These are phyloP conservation scores for Lysandra coridon DNA, from an alignment of 2,888 invertebrate species.

Conservation along the genomic window DNA sequence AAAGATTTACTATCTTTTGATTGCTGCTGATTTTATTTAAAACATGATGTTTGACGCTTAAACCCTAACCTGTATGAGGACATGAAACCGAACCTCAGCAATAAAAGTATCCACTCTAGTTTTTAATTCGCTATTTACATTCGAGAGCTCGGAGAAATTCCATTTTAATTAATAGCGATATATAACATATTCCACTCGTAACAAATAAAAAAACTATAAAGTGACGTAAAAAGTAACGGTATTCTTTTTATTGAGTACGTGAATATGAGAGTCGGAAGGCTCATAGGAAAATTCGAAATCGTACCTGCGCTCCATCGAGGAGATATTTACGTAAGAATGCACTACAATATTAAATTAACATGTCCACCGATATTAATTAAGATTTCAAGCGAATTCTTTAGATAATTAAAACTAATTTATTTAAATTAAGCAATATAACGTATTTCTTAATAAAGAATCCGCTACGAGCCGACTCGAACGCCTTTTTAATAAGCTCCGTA, in stretches of 20 bases:
- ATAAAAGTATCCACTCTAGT: slow-evolving; percentile 5
- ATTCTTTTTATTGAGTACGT: slow-evolving; percentile 7
- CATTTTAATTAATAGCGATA: neutral
- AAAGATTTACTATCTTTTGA: too few species aligned
- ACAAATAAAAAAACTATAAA: slow-evolving; percentile 14
- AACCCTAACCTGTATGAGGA: neutral
- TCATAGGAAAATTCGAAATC: slow-evolving; percentile 14
- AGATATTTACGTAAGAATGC: slow-evolving; percentile 13
- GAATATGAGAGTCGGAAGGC: slow-evolving; percentile 3
- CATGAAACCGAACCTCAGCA: neutral
- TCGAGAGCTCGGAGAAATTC: slow-evolving; percentile 4
- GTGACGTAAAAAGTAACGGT: neutral
- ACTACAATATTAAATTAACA: slow-evolving; percentile 18
- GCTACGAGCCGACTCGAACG: neutral
- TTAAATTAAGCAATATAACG: slow-evolving; percentile 5
- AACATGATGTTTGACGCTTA: neutral
- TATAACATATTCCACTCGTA: neutral
- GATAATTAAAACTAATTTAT: slow-evolving; percentile 19
- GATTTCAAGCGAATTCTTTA: slow-evolving; percentile 17
- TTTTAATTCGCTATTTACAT: slow-evolving; percentile 19
- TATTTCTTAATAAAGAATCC: slow-evolving; percentile 13
- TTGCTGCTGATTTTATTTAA: too few species aligned
- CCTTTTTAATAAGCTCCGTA: slow-evolving; percentile 5
- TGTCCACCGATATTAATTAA: slow-evolving; percentile 9
- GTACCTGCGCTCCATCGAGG: neutral